Conservation (phyloP, 2,797 vertebrate genomes). For the Scolopax rusticola region DNA sequence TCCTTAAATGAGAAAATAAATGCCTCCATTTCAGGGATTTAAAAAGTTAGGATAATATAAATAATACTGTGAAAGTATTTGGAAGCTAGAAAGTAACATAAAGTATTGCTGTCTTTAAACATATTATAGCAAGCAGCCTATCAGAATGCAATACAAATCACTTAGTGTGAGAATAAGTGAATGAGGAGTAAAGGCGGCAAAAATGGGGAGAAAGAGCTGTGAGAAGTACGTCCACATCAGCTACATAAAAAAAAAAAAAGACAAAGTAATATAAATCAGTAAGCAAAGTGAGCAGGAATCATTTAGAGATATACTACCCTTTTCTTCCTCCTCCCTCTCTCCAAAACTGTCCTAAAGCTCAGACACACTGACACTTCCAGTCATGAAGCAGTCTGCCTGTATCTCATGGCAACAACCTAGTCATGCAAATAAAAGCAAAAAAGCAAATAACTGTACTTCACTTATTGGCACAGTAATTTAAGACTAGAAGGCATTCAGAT, state of each 20-base stretch:
- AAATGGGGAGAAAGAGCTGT: neutral
- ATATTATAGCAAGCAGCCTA: neutral
- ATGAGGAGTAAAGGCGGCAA: neutral
- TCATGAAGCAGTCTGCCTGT: neutral
- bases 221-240: neutral
- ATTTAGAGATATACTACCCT: neutral
- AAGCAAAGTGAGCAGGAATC: neutral
- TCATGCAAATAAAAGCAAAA: neutral
- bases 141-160: neutral
- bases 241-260: neutral
- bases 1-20: constrained; percentile 30
- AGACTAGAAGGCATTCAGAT: neutral
- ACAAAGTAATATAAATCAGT: neutral
- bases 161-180: neutral
- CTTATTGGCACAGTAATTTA: neutral
- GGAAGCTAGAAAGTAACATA: neutral
- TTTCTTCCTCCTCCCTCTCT: neutral
- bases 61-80: neutral
- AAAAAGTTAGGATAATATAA: constrained; percentile 11
- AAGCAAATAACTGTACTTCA: neutral
- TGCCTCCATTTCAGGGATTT: neutral
- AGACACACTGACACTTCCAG: neutral
- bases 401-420: neutral
- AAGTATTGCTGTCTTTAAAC: neutral
- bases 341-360: neutral